phyloP scores from a whole-genome alignment of 2,797 vertebrate species.

The Spinus olivaceus region DNA sequence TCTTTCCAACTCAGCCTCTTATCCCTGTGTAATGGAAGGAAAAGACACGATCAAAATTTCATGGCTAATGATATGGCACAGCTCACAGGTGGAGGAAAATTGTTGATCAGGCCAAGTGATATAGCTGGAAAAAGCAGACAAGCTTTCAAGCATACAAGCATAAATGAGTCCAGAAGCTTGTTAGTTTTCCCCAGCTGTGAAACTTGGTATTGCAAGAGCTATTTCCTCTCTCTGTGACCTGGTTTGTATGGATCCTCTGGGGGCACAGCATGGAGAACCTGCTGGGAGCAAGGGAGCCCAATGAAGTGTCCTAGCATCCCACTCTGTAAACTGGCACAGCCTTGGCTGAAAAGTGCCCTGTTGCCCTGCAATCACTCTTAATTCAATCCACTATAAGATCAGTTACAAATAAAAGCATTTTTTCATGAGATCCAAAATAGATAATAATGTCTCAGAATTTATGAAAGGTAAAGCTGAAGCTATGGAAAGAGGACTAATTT shows the following conservation, averaged over 20 bases:
- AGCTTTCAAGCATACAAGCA: not conserved
- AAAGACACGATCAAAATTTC: not conserved
- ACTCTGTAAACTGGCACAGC: not conserved
- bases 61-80: not conserved
- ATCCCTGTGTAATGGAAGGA: not conserved
- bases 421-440: not conserved
- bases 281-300: not conserved
- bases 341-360: not conserved
- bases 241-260: not conserved
- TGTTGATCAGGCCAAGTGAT: not conserved
- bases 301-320: not conserved
- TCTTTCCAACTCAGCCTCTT: not conserved
- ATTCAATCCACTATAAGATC: not conserved
- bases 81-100: not conserved
- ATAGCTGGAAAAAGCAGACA: not conserved
- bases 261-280: not conserved
- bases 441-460: not conserved
- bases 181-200: not conserved
- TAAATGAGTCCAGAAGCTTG: not conserved
- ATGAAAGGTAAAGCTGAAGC: not conserved
- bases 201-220: not conserved
- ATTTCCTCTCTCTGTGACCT: not conserved
- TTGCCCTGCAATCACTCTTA: not conserved
- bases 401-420: not conserved
- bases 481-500: not conserved